Base-by-base conservation (phyloP, 2,888 invertebrate species). In the Spilarctia lutea region DNA sequence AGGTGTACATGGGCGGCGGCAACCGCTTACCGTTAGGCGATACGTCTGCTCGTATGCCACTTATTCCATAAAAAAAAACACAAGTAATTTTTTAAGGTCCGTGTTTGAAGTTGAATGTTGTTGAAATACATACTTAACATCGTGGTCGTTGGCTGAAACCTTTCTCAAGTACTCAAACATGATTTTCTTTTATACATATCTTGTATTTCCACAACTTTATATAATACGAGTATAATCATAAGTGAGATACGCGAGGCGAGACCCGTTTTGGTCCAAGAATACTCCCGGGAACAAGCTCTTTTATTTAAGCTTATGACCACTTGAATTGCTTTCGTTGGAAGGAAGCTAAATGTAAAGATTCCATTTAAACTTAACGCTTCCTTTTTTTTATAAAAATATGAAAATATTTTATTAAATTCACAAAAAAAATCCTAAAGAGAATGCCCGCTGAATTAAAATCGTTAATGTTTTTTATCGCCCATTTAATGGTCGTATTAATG, bases 401-500 rank as follows among this genome's bases (percentile, higher is more conserved):
- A 52, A 52, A 52, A 27, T 16, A 13, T n/a, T n/a, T 60, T 60
- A 4, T 63, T 63, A 8, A 4, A 63, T 63, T 63, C 8, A 63
- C 18, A 18, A 30, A 30, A 63, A n/a, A 30, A n/a, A 1, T 18
- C 8, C 30, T 30, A 75, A 76, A 79, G 20, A 72, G n/a, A 75
- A 75, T 69, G 76, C 75, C 74, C 78, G 78, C 80, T 78, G 80
- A 81, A 78, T 84, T 78, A 77, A 79, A 80, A 79, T 78, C 80
- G 83, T 79, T 76, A 81, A 75, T 77, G 76, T 73, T 56, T 84
- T 56, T 84, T 82, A 83, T 84, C 76, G 80, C 56, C 39, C n/a
- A 60, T 56, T 71, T 79, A 82, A 81, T 81, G 69, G 79, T 13
- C 76, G 78, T 79, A 79, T 84, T 77, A 72, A 56, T 45, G 27